Evolutionary conservation across 2,797 vertebrate genomes (phyloP), one percentile per base, ranked within the genome.

Genomic region (Siniperca undulata): DNA sequence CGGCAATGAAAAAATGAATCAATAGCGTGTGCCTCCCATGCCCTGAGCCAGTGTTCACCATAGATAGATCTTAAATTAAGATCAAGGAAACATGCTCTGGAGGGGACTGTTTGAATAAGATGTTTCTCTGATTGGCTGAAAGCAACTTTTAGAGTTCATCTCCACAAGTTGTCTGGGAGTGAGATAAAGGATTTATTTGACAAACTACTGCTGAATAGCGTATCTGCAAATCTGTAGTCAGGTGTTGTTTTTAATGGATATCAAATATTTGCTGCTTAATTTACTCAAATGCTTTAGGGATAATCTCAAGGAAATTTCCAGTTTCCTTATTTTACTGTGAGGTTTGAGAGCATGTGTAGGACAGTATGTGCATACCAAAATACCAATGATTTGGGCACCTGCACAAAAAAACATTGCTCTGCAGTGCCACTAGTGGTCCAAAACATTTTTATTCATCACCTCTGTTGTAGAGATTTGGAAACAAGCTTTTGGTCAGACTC

Each of bases 1-100:
- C 77, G 72, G 84, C 84, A 92, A 93, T 94, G 86, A 94, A 94
- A 44, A 94, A 92, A 89, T 91, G 70, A 90, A 94, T 94, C 91
- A 94, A 93, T 92, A 86, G 86, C 56, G 55, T 89, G 91, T 90
- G 84, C 83, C 90, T 91, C 86, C 80, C 66, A 69, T 92, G 89
- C 88, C 88, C 88, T 70, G 62, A 86, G 86, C 82, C 80, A 90
- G 87, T 88, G 80, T 93, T 92, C 85, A 86, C 83, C 91, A 93
- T 92, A 74, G 87, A 93, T 81, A 52, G 80, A 76, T 91, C 90
- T 93, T 88, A 93, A 93, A 94, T 94, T 88, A 93, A 93, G 90
- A 92, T 92, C 86, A 94, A 93, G 92, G 90, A 93, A 92, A 89
- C 83, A 81, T 64, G 80, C 83, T 89, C 82, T 80, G 75, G 46